Evolutionary conservation across 2,113 vertebrate genomes (phyloP).

Genomic region (Alexandromys fortis): DNA sequence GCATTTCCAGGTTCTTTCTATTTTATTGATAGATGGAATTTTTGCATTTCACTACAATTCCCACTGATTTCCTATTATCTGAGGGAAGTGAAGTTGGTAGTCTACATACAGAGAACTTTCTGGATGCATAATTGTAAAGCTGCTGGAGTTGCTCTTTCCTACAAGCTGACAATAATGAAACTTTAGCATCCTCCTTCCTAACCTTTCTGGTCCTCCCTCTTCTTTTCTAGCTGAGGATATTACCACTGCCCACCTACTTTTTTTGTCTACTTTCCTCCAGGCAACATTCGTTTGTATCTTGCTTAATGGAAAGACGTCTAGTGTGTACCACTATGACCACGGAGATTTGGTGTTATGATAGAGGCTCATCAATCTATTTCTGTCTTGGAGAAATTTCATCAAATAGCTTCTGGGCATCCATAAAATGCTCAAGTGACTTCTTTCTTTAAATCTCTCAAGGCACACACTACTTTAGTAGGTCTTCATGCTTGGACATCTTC

Average conservation of each 20-base stretch:
- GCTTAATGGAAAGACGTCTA: neutral
- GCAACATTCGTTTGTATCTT: neutral
- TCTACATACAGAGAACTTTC: neutral
- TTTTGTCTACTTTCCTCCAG: neutral
- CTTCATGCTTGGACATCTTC: neutral
- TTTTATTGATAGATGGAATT: neutral
- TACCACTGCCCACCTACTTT: neutral
- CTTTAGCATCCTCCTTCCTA: neutral
- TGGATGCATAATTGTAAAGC: neutral
- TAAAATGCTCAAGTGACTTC: neutral
- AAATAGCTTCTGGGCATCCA: neutral
- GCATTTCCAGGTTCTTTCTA: neutral
- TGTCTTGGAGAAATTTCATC: neutral
- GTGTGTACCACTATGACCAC: neutral
- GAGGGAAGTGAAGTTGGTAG: neutral
- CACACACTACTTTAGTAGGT: neutral
- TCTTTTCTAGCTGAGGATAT: neutral
- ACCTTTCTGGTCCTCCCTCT: neutral
- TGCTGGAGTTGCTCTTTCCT: neutral
- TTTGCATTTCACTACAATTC: neutral
- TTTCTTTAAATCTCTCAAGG: neutral
- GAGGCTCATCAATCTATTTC: neutral
- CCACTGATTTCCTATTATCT: neutral
- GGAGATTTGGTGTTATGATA: neutral
- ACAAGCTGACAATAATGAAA: neutral